Evolutionary conservation across 2,888 invertebrate genomes (phyloP), one percentile per base, ranked within the genome.

Genomic region (Agrochola lychnidis): DNA sequence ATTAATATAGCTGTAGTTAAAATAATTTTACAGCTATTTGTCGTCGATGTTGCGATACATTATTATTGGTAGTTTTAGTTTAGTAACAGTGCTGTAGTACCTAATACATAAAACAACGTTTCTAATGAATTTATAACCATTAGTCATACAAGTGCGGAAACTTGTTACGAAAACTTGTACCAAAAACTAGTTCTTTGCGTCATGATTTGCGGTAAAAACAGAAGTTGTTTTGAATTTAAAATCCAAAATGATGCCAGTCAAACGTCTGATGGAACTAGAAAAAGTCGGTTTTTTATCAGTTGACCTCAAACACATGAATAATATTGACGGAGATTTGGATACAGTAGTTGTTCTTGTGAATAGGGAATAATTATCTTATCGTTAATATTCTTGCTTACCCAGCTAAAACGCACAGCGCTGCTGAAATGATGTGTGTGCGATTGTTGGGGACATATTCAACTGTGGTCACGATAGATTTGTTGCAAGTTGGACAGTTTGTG

Each of bases 401-500:
- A 75, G 96, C 95, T 79, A 96, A 78, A 82, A 96, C 90, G 86
- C 96, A 96, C 68, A 96, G 94, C 48, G 94, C 96, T 36, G 96
- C 96, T 30, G 96, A 95, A 42, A 95, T 89, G 42, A 96, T 96
- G 84, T 96, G 96, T 16, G 96, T 96, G 57, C 95, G 92, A 83
- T 95, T 96, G 83, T 95, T 96, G 0, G 96, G 92, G n/a, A 94
- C 95, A 78, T 94, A 96, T 79, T 96, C 94, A 6, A 96, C 95
- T 82, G 92, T 91, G 36, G 96, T 95, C 19, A 96, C 95, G 70
- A 96, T 93, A 16, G 92, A 92, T 84, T 94, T 95, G 87, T 94
- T 93, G 90, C 96, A 96, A 22, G 92, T 93, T 0, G 92, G 92
- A 82, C 96, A 96, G 22, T 92, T 92, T 6, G 94, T 94, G 22